Evolutionary conservation across 1,140 invertebrate species (phyloP).

Genomic region (Leptinotarsa undecemlineata): DNA sequence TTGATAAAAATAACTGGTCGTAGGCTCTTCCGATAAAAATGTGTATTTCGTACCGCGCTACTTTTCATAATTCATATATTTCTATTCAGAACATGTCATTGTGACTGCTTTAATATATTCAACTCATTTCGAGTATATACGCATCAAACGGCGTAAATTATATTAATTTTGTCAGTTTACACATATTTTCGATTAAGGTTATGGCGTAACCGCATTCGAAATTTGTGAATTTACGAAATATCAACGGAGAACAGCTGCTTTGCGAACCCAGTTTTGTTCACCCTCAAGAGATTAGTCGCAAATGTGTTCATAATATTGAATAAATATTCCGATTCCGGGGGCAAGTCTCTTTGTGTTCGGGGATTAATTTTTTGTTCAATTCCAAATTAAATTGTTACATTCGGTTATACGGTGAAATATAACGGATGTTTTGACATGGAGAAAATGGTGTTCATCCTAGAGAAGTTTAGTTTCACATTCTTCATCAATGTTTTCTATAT

Average conservation of each 20-base stretch:
- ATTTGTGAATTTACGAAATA: conserved; percentile 2
- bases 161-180: conserved; percentile 8
- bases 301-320: conserved; percentile 8
- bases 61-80: conserved; percentile 6
- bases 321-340: neutral
- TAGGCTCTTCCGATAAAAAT: neutral
- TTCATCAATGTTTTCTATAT: no score
- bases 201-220: neutral
- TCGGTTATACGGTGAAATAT: neutral
- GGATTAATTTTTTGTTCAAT: conserved; percentile 8
- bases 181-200: conserved; percentile 6
- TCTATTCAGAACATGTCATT: neutral
- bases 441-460: no score
- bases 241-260: neutral
- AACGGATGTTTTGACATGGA: neutral
- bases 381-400: neutral
- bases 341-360: neutral
- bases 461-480: no score
- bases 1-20: neutral
- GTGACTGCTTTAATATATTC: neutral
- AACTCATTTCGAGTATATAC: neutral
- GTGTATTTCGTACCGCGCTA: neutral
- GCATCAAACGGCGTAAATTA: neutral
- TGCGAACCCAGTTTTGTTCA: neutral
- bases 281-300: neutral